phyloP scores from a whole-genome alignment of 1,140 invertebrate species.

The Drosophila seguyi region DNA sequence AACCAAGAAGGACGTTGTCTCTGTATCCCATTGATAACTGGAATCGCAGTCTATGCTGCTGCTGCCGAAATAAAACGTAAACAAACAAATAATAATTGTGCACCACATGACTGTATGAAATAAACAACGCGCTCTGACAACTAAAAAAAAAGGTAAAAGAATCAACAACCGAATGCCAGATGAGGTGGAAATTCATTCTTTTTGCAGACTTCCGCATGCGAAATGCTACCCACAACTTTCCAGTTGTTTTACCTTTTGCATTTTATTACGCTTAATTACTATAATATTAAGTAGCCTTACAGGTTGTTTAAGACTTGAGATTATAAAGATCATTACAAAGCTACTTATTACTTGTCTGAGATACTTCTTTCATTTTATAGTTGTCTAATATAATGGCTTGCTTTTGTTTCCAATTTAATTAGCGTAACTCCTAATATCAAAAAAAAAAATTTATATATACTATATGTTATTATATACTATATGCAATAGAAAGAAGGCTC shows the following conservation, averaged over 20 bases:
- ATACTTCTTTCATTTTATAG: no score
- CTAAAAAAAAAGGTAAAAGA: conserved; percentile 14
- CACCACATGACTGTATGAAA: conserved; percentile 30
- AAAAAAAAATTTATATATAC: no score
- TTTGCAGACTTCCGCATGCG: background rate
- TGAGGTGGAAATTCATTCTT: conserved; percentile 25
- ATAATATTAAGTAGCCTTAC: background rate
- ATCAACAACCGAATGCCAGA: conserved; percentile 40
- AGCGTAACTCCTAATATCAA: no score
- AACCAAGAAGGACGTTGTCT: background rate
- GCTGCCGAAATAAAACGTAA: conserved; percentile 51
- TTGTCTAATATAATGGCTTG: no score
- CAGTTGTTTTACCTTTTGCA: background rate
- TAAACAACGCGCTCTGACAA: conserved; percentile 20
- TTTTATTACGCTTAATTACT: background rate
- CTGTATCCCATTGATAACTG: conserved; percentile 19
- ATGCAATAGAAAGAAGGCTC: no score
- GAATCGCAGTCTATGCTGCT: conserved; percentile 24
- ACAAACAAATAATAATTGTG: conserved; percentile 49
- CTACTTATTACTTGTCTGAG: no score
- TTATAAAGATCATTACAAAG: no score
- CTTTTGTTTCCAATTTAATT: no score
- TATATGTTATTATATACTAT: no score
- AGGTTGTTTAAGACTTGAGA: no score
- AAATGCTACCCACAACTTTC: background rate